Base-by-base conservation (phyloP, 2,888 invertebrate species). In the Stenichneumon culpator region DNA sequence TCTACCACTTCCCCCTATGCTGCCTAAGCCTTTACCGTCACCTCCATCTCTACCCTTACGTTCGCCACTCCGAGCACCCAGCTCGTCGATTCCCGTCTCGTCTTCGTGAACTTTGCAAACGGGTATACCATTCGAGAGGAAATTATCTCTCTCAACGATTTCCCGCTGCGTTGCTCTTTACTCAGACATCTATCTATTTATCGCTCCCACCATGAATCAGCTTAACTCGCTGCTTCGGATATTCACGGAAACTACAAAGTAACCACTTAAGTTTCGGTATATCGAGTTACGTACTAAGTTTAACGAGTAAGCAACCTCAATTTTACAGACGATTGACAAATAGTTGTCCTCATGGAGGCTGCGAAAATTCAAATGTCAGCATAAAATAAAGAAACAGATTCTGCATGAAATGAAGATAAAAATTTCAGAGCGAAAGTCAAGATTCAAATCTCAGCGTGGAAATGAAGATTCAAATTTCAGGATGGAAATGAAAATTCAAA, bases 131-230 rank as follows among this genome's bases (percentile, higher is more conserved):
- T 72, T 79, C 72, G 65, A 52, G 79, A 72, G 72, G 79, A 79
- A 79, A 79, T 79, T 79, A 79, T 72, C 63, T 54, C 72, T 72
- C 79, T 54, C 72, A 39, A 79, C 63, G 79, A 79, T 65, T 79
- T 79, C 72, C 60, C 70, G 70, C 39, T 36, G 69, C 32, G 69
- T 63, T 70, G 70, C 70, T 72, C 72, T 79, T 79, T 25, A 52
- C 63, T 54, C 36, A 19, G 54, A 65, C 36, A 65, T 79, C 50
- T 65, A 54, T 65, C 63, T 79, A 72, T 72, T 39, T 25, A 60
- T 63, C 60, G 28, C 60, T 6, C 32, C 60, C 3, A 67, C 44
- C 39, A 22, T 19, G 44, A 19, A 19, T 72, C 72, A 54, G 19
- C 54, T 32, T 28, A 47, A 70, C 9, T 52, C 28, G 28, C 6